Conservation (phyloP, 2,888 invertebrate species). For the Philonicus albiceps region DNA sequence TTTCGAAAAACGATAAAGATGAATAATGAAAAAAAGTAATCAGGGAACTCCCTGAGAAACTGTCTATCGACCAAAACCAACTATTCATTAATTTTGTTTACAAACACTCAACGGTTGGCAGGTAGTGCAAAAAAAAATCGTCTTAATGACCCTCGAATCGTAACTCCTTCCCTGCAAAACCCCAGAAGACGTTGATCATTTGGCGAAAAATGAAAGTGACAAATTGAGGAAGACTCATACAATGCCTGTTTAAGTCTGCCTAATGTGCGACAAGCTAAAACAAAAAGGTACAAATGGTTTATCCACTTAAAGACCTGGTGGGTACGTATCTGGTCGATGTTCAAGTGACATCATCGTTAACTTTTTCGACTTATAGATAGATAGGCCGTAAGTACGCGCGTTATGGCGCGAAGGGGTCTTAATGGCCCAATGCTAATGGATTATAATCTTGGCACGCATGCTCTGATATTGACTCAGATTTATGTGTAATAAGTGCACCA, state of each 20-base stretch:
- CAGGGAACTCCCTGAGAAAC: not conserved
- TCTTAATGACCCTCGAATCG: not conserved
- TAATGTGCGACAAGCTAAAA: not conserved
- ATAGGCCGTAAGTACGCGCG: not conserved
- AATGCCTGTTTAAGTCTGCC: not conserved
- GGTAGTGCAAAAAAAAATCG: not conserved
- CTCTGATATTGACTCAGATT: constrained; percentile 29
- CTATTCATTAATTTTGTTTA: constrained; percentile 22
- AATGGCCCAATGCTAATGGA: constrained; percentile 25
- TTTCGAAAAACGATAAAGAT: not conserved
- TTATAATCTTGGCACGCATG: constrained; percentile 35
- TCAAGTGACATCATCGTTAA: not conserved
- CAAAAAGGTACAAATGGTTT: not conserved
- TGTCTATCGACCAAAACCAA: not conserved
- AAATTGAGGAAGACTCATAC: not conserved
- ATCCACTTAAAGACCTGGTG: not conserved
- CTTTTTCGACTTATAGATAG: not conserved
- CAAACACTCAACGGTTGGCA: constrained; percentile 5
- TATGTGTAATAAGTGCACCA: not conserved
- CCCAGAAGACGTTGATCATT: not conserved
- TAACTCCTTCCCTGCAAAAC: not conserved
- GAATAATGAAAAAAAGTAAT: not conserved
- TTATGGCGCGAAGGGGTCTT: not conserved
- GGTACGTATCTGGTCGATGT: not conserved
- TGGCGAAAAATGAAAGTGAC: not conserved